Conservation (phyloP, 2,797 vertebrate genomes). For the Menidia menidia region DNA sequence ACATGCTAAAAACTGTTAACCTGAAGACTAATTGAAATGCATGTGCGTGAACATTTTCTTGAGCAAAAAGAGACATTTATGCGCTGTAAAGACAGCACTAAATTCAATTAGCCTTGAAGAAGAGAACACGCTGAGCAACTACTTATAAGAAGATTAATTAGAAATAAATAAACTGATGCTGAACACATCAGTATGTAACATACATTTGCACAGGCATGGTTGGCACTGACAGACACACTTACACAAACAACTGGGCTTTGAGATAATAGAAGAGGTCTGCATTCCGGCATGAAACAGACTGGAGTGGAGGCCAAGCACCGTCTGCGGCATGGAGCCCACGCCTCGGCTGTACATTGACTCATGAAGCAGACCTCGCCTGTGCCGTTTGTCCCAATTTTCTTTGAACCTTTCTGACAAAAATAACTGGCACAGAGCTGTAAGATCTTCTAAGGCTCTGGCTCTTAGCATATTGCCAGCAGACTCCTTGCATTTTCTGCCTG, state of each 20-base stretch:
- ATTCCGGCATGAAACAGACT: slow-evolving; percentile 62
- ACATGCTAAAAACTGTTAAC: slow-evolving; percentile 54
- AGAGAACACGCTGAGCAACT: slow-evolving; percentile 38
- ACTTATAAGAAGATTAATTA: slow-evolving; percentile 40
- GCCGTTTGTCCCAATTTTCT: slow-evolving; percentile 78
- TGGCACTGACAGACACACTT: slow-evolving; percentile 27
- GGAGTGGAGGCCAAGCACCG: slow-evolving; percentile 48
- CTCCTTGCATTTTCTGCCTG: slow-evolving; percentile 52
- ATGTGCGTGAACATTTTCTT: slow-evolving; percentile 24
- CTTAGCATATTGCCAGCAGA: slow-evolving; percentile 62
- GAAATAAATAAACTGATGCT: slow-evolving; percentile 23
- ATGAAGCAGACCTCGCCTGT: slow-evolving; percentile 69
- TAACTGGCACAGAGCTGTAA: slow-evolving; percentile 70
- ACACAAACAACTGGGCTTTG: slow-evolving; percentile 14
- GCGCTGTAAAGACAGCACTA: slow-evolving; percentile 32
- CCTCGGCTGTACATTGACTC: slow-evolving; percentile 70
- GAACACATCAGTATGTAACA: slow-evolving; percentile 18
- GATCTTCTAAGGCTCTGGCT: slow-evolving; percentile 53
- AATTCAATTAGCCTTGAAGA: slow-evolving; percentile 41
- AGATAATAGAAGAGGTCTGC: slow-evolving; percentile 38
- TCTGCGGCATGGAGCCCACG: slow-evolving; percentile 60
- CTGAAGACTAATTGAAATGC: slow-evolving; percentile 54
- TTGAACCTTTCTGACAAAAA: slow-evolving; percentile 74
- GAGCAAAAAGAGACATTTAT: slow-evolving; percentile 48
- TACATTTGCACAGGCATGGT: slow-evolving; percentile 19